Percentiles rank a stretch among this genome's conserved stretches.
Conservation (phyloP, 2,113 vertebrate genomes). For the Ailuropoda melanoleuca region DNA sequence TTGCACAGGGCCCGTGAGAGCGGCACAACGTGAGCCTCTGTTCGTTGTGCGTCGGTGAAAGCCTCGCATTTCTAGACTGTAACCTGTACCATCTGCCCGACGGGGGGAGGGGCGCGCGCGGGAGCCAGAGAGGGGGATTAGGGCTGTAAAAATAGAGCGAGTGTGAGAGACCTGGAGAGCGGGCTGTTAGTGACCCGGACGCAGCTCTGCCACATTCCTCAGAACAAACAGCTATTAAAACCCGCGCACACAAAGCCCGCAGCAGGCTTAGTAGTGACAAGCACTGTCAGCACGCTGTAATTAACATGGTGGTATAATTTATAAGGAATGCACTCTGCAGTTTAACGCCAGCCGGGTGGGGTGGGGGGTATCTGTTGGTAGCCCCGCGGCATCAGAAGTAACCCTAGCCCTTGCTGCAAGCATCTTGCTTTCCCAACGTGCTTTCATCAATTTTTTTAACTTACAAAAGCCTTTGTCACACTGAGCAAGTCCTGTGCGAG, state of each 20-base stretch:
- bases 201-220: conserved; percentile 76
- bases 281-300: conserved; percentile 80
- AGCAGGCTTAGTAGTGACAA: conserved; percentile 77
- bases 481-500: conserved; percentile 59
- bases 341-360: conserved; percentile 52
- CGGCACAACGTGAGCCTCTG: background rate
- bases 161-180: conserved; percentile 59
- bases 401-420: conserved; percentile 71
- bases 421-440: conserved; percentile 73
- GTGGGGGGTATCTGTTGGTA: conserved; percentile 53
- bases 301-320: conserved; percentile 83
- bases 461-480: conserved; percentile 79
- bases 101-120: accelerated
- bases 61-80: conserved; percentile 59
- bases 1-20: background rate
- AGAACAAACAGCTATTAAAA: conserved; percentile 82
- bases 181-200: conserved; percentile 54
- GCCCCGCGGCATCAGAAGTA: conserved; percentile 74
- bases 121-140: background rate
- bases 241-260: conserved; percentile 72
- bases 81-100: conserved; percentile 60
- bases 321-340: conserved; percentile 77
- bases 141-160: conserved; percentile 71
- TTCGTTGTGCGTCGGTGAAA: conserved; percentile 63
- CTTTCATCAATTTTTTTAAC: conserved; percentile 59